These are phyloP conservation scores for Chouioia cunea DNA, from an alignment of 2,888 invertebrate genomes.

Conservation along the genomic window DNA sequence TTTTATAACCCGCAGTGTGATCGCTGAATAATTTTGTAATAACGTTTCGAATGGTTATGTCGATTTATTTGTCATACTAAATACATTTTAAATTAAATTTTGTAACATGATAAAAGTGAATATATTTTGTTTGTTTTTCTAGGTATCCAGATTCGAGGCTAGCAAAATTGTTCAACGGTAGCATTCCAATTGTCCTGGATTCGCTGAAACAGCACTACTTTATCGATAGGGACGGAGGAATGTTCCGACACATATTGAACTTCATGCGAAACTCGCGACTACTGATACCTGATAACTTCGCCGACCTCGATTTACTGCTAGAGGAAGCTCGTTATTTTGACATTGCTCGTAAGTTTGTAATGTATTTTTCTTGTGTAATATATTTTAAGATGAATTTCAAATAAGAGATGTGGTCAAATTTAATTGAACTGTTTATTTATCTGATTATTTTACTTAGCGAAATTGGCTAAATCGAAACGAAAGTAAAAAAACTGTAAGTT, in stretches of 20 bases:
- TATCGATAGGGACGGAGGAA: constrained; percentile 97
- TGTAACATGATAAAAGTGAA: too few relatives aligned
- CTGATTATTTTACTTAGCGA: too few relatives aligned
- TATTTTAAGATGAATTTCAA: too few relatives aligned
- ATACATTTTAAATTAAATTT: neutral
- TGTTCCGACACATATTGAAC: constrained; percentile 97
- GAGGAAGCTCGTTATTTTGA: constrained; percentile 95
- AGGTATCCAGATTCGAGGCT: constrained; percentile 94
- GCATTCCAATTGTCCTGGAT: constrained; percentile 95
- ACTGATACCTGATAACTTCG: constrained; percentile 88
- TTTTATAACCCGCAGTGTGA: too few relatives aligned
- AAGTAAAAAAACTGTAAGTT: too few relatives aligned
- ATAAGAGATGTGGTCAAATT: too few relatives aligned
- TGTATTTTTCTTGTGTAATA: too few relatives aligned
- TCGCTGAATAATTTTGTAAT: too few relatives aligned
- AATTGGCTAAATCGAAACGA: too few relatives aligned
- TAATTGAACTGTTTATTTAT: too few relatives aligned
- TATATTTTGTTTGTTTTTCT: constrained; percentile 62
- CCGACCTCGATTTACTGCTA: constrained; percentile 86
- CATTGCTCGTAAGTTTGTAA: constrained; percentile 85
- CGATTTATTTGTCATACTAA: neutral
- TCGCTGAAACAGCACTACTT: constrained; percentile 98
- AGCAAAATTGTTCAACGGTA: constrained; percentile 94
- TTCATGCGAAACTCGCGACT: constrained; percentile 93
- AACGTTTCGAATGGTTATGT: too few relatives aligned